Base-by-base conservation (phyloP, 2,113 vertebrate genomes). In the Aythya baeri region DNA sequence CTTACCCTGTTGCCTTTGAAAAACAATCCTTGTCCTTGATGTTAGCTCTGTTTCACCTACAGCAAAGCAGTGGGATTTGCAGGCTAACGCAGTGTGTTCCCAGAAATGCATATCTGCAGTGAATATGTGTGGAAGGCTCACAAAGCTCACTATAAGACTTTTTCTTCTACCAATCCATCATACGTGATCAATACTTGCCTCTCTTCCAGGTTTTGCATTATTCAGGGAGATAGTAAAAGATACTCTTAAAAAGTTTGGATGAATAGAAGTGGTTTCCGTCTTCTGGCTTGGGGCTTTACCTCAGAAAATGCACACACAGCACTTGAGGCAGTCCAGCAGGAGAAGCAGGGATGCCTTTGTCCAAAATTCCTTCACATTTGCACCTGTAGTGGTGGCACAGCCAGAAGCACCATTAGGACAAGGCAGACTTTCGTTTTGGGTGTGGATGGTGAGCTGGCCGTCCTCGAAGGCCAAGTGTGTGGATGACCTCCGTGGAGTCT, bases 391-490 rank as follows among this genome's bases (percentile, higher is more conserved):
- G 29, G 17, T 8, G 59, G 27, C 34, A 75, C 22, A 57, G 26
- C 10, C 66, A 49, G 26, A 88, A 44, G 43, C 27, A 10, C 27
- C 34, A 16, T 3, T 70, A 57, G 57, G 52, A 36, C 1, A 16
- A 68, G 63, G 36, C 16, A 52, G 1, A 1, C 21, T n/a, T 50
- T 77, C 12, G 8, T 32, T 71, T 80, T 74, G 46, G 67, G 52
- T 0, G 0, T 1, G 17, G 76, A 31, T 0, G 8, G 26, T 27
- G 46, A 74, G 34, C 0, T 80, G 46, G 38, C 18, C 13, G 3
- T 22, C 82, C 50, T 76, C 43, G 20, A 68, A 25, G 20, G 55
- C 54, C 62, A 23, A 6, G 1, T 6, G 15, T 59, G 36, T 43
- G 18, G 0, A 31, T 49, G 71, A 11, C 17, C 4, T 85, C 29